phyloP scores from a whole-genome alignment of 2,888 invertebrate species.

The Julus scandinavius region DNA sequence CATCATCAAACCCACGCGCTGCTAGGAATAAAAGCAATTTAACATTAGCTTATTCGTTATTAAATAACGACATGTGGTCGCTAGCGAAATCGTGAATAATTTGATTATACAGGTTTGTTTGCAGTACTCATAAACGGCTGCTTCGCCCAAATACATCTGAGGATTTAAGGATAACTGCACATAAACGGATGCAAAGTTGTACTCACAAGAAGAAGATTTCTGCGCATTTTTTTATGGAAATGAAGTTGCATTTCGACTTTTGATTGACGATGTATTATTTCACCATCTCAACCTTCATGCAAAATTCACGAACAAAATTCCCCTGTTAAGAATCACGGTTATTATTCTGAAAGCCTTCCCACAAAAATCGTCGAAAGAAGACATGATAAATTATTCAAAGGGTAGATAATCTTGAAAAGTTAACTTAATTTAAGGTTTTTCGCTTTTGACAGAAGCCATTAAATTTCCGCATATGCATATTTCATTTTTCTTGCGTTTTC shows the following conservation, averaged over 20 bases:
- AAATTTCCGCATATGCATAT: slow-evolving; percentile 18
- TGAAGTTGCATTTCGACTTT: slow-evolving; percentile 1
- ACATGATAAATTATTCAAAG: slow-evolving; percentile 30
- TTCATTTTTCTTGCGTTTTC: neutral
- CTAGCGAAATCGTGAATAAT: too few relatives aligned
- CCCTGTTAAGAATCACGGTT: slow-evolving; percentile 2
- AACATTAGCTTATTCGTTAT: too few relatives aligned
- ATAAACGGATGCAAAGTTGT: neutral
- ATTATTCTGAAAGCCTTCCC: neutral
- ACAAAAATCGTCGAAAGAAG: neutral
- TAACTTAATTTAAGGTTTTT: slow-evolving; percentile 25
- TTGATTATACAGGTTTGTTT: too few relatives aligned
- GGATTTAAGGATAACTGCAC: neutral
- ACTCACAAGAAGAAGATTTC: neutral
- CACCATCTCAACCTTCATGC: slow-evolving; percentile 5
- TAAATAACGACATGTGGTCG: too few relatives aligned
- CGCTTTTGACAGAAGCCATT: slow-evolving; percentile 27
- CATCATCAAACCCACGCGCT: too few relatives aligned
- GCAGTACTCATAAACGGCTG: too few relatives aligned
- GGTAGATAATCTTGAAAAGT: slow-evolving; percentile 22
- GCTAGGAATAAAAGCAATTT: too few relatives aligned
- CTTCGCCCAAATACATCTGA: neutral
- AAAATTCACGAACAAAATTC: slow-evolving; percentile 29
- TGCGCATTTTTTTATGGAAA: neutral
- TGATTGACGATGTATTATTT: slow-evolving; percentile 29